Conservation (phyloP, 2,888 invertebrate species). For the Drosophila neutralis region DNA sequence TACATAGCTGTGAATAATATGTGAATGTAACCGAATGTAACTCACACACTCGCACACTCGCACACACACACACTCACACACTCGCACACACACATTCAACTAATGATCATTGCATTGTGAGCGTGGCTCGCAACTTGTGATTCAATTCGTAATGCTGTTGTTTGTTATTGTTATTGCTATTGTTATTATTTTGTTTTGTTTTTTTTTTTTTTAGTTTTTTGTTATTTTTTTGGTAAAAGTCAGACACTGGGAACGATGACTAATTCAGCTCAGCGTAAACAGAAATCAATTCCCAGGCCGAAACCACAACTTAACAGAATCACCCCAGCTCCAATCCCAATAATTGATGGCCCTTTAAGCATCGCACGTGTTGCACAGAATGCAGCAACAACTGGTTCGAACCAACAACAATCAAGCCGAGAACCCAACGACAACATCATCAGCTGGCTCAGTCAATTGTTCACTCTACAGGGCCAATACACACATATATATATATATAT, state of each 20-base stretch:
- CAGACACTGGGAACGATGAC: constrained; percentile 40
- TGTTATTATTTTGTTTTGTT: constrained; percentile 13
- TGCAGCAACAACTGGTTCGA: constrained; percentile 63
- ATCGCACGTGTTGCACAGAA: constrained; percentile 18
- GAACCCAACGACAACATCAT: constrained; percentile 51
- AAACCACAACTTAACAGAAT: neutral
- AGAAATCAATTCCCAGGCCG: constrained; percentile 62
- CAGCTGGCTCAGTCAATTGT: constrained; percentile 54
- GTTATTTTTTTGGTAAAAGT: constrained; percentile 19
- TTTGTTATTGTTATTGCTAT: constrained; percentile 15
- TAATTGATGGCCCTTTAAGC: neutral
- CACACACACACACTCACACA: neutral
- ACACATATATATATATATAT: neutral
- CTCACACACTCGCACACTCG: neutral
- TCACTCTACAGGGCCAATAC: constrained; percentile 28
- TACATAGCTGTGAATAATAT: neutral
- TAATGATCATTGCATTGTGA: constrained; percentile 19
- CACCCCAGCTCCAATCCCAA: neutral
- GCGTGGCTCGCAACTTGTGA: constrained; percentile 31
- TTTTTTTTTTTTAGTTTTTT: constrained; percentile 10
- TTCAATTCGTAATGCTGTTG: constrained; percentile 29
- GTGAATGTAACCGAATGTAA: constrained; percentile 25
- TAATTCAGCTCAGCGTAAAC: constrained; percentile 49
- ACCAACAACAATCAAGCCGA: constrained; percentile 55
- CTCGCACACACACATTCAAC: neutral